Evolutionary conservation across 2,113 vertebrate genomes (phyloP).

Genomic region (Oncorhynchus clarkii): DNA sequence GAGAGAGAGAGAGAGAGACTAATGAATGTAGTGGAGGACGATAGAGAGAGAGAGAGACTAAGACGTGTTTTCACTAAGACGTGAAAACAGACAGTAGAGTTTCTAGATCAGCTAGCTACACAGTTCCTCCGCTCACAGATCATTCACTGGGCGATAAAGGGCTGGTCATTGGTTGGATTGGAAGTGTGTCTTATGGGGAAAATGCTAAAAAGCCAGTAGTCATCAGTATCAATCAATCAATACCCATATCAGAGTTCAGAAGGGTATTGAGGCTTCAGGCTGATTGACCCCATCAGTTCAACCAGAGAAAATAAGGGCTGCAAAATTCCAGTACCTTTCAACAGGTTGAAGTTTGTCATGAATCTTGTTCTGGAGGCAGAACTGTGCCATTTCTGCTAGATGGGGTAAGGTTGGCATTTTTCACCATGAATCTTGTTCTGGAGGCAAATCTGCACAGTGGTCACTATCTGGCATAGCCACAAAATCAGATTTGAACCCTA

Average conservation of each 20-base stretch:
- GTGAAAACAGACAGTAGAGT: neutral
- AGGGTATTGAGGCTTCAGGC: slow-evolving; percentile 19
- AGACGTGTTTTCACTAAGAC: neutral
- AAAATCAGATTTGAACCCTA: too few relatives aligned
- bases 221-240: slow-evolving; percentile 17
- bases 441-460: too few relatives aligned
- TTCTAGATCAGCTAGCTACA: neutral
- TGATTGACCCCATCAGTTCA: neutral
- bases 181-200: neutral
- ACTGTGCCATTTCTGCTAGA: too few relatives aligned
- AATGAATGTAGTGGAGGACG: slow-evolving; percentile 15
- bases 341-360: too few relatives aligned
- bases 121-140: neutral
- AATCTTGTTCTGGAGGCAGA: too few relatives aligned
- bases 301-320: neutral
- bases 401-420: too few relatives aligned
- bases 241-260: slow-evolving; percentile 36
- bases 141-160: neutral
- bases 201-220: neutral
- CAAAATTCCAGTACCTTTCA: too few relatives aligned
- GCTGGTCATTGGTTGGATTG: neutral
- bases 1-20: slow-evolving; percentile 19
- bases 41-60: too few relatives aligned
- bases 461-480: too few relatives aligned
- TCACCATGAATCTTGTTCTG: too few relatives aligned